These are phyloP conservation scores for Bombus cullumanus DNA, from an alignment of 1,140 invertebrate species.

Conservation along the genomic window DNA sequence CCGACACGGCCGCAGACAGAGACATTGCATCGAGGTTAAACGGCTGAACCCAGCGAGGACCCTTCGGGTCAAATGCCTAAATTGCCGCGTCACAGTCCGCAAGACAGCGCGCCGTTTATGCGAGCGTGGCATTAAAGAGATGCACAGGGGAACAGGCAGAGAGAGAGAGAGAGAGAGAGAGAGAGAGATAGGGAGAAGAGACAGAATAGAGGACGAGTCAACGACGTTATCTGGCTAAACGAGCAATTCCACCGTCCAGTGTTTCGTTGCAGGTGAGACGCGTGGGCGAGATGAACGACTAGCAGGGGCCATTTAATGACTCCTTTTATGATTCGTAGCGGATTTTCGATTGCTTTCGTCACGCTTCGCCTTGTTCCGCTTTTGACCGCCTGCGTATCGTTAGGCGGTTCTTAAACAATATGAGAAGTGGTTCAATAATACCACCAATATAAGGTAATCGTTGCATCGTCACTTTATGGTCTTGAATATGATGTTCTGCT, in stretches of 20 bases:
- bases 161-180: neutral
- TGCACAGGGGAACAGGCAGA: neutral
- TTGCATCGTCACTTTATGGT: neutral
- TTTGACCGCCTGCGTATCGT: neutral
- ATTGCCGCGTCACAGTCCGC: constrained; percentile 78
- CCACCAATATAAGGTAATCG: neutral
- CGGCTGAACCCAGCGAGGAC: constrained; percentile 75
- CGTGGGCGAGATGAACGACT: constrained; percentile 18
- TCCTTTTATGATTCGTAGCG: constrained; percentile 50
- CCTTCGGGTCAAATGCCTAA: constrained; percentile 79
- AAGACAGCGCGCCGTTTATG: constrained; percentile 73
- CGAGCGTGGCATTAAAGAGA: constrained; percentile 69
- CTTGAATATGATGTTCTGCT: neutral
- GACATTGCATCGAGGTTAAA: constrained; percentile 79
- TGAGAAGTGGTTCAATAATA: neutral
- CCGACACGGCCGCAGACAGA: constrained; percentile 69
- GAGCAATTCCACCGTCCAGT: constrained; percentile 3
- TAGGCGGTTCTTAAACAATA: neutral
- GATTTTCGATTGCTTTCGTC: constrained; percentile 50
- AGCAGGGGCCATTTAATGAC: constrained; percentile 44
- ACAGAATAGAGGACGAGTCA: neutral
- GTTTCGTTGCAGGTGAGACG: constrained; percentile 35
- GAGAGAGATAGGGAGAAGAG: neutral
- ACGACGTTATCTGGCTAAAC: neutral
- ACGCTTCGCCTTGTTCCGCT: neutral